Conservation (phyloP, 2,797 vertebrate genomes). For the Acanthurus tractus region DNA sequence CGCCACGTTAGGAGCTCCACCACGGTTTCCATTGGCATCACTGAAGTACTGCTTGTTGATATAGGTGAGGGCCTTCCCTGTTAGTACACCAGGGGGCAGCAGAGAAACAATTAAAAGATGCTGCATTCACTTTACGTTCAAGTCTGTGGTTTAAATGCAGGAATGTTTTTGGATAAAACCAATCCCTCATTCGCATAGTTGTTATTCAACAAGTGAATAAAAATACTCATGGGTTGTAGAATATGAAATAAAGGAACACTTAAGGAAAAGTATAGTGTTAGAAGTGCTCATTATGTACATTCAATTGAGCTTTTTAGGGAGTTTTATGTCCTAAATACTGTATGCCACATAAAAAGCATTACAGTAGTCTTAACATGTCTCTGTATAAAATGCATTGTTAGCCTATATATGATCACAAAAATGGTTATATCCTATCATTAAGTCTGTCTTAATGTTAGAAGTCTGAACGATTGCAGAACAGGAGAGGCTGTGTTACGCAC, state of each 20-base stretch:
- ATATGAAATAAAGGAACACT: not conserved
- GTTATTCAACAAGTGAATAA: not conserved
- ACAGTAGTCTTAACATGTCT: not conserved
- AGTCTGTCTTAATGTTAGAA: slow-evolving; percentile 27
- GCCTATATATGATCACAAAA: slow-evolving; percentile 18
- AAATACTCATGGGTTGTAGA: not conserved
- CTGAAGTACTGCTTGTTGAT: slow-evolving; percentile 95
- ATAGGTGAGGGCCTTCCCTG: slow-evolving; percentile 95
- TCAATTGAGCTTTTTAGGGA: slow-evolving; percentile 1
- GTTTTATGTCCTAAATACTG: not conserved
- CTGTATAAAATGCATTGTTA: not conserved
- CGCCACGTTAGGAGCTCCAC: slow-evolving; percentile 92
- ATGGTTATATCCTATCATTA: slow-evolving; percentile 49
- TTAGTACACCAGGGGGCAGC: slow-evolving; percentile 74
- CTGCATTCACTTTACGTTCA: not conserved
- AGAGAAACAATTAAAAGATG: slow-evolving; percentile 47
- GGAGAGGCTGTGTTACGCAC: slow-evolving; percentile 27
- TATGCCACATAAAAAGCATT: slow-evolving; percentile 20
- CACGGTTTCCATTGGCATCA: slow-evolving; percentile 93
- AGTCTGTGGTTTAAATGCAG: slow-evolving; percentile 9
- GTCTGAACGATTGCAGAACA: slow-evolving; percentile 30
- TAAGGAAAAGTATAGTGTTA: not conserved
- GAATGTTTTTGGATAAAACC: not conserved
- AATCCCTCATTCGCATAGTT: slow-evolving; percentile 9
- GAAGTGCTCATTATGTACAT: slow-evolving; percentile 12